Evolutionary conservation across 2,797 vertebrate species (phyloP), one percentile per base, ranked within the genome.

Genomic region (Chaenodraco wilsoni): DNA sequence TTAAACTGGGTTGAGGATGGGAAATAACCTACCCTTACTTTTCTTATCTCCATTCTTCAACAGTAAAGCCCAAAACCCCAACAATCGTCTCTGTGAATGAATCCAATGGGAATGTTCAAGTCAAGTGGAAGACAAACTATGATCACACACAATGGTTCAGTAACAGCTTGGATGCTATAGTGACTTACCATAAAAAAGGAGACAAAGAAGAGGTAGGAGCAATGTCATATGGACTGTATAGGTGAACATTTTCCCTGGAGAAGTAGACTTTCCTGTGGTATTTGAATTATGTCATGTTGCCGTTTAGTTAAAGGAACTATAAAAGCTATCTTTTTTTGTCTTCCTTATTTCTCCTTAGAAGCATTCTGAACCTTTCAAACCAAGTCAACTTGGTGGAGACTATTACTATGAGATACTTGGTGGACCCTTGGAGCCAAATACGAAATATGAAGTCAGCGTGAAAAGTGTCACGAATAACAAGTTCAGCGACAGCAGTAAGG

Each of bases 51-150:
- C 52, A 2, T 48, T 59, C 23, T 48, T 51, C 6, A 21, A 12
- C 80, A 93, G 92, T 87, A 3, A 91, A 91, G 23, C 89, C 90
- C 5, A 70, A 3, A 52, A 3, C 41, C 9, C 91, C 92, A 65
- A 68, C 10, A 2, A 64, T 84, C n/a, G 2, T 5, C 8, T 66
- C 70, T 13, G 82, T 92, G 17, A 1, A 17, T 0, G 13, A 84
- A 67, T 33, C 2, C 1, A 68, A 82, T 5, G 75, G 69, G 3
- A 82, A 73, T 23, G 61, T 59, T 66, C 0, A 9, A n/a, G 52
- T 93, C 19, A 10, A 0, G 10, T 93, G 92, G 92, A 54, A 0
- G 0, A 45, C 65, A 57, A 79, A 90, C 56, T 46, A 37, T 37
- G 8, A 9, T 31, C 37, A 0, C 0, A 0, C 0, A 27, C 1